Evolutionary conservation across 2,113 vertebrate species (phyloP).

Genomic region (Malaclemys terrapin): DNA sequence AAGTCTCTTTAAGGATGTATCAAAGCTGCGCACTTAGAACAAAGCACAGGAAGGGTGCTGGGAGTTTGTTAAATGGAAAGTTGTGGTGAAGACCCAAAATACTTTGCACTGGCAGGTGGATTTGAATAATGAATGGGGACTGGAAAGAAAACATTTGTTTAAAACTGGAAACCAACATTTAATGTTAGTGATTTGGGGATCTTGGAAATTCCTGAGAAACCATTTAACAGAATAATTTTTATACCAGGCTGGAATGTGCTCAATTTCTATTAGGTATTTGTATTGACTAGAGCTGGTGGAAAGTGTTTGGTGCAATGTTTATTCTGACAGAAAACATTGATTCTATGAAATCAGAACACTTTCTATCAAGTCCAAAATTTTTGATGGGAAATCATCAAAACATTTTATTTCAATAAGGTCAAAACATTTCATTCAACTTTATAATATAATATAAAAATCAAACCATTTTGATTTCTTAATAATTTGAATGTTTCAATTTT

Average conservation of each 20-base stretch:
- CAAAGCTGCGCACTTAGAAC: not conserved
- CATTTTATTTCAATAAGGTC: not conserved
- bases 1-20: not conserved
- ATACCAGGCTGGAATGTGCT: not conserved
- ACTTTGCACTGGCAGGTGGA: not conserved
- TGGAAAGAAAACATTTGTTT: not conserved
- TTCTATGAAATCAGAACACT: not conserved
- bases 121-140: not conserved
- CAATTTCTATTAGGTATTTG: not conserved
- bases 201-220: not conserved
- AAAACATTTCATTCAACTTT: slow-evolving; percentile 12
- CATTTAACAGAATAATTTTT: not conserved
- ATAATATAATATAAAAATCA: not conserved
- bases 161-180: not conserved
- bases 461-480: no score
- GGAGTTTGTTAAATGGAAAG: not conserved
- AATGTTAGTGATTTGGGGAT: not conserved
- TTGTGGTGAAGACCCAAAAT: not conserved
- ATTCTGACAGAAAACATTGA: not conserved
- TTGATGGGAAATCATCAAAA: slow-evolving; percentile 13
- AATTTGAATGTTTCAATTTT: no score
- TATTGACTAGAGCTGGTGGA: not conserved
- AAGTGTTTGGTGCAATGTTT: not conserved
- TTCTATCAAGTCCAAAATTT: slow-evolving; percentile 1
- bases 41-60: not conserved